Conservation (phyloP, 1,140 invertebrate genomes). For the Anoplophora glabripennis region DNA sequence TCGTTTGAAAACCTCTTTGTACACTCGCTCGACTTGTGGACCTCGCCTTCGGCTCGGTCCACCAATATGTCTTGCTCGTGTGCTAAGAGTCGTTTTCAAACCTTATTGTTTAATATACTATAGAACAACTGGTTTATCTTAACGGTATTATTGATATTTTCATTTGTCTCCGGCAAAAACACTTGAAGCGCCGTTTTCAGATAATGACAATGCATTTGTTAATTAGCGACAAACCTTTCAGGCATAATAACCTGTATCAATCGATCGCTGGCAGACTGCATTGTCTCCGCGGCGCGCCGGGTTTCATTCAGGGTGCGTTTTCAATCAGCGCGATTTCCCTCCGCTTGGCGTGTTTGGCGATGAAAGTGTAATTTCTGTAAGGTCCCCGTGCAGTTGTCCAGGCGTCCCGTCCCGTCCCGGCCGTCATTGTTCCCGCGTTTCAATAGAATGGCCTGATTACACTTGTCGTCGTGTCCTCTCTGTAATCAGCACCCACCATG, state of each 20-base stretch:
- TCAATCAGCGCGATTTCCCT: conserved; percentile 30
- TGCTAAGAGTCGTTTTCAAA: too few species aligned
- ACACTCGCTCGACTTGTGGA: too few species aligned
- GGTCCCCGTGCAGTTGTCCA: conserved; percentile 12
- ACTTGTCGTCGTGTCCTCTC: conserved; percentile 33
- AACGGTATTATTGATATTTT: too few species aligned
- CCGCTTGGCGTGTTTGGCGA: conserved; percentile 20
- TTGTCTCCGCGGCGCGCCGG: conserved; percentile 3
- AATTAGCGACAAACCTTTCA: conserved; percentile 4
- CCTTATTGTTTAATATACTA: too few species aligned
- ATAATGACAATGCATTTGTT: too few species aligned
- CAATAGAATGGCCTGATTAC: conserved; percentile 43
- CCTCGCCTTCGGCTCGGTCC: too few species aligned
- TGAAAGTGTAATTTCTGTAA: conserved; percentile 36
- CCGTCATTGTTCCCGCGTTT: conserved; percentile 37
- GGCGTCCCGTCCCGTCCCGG: conserved; percentile 20
- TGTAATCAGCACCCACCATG: conserved; percentile 23
- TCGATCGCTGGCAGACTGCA: conserved; percentile 7
- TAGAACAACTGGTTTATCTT: too few species aligned
- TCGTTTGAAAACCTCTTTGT: too few species aligned
- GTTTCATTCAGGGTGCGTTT: conserved; percentile 27
- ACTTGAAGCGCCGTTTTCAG: too few species aligned
- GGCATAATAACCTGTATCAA: conserved; percentile 14
- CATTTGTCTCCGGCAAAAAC: too few species aligned
- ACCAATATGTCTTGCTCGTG: too few species aligned